Conservation (phyloP, 53 echinoderm and acorn worm species). For the Stichopus horrens region DNA sequence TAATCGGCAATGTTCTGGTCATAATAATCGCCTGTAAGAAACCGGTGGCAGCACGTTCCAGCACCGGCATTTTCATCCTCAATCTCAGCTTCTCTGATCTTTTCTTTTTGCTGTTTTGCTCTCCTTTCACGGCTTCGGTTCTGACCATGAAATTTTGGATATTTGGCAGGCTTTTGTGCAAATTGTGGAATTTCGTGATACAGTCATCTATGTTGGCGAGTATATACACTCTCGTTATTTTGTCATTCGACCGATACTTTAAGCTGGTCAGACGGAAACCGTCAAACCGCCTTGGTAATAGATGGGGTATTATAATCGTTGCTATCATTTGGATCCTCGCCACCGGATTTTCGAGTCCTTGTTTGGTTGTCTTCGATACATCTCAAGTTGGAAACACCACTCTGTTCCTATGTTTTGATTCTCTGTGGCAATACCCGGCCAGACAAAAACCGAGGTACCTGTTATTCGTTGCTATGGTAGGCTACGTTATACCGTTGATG, state of each 20-base stretch:
- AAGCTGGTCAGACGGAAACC: constrained; percentile 73
- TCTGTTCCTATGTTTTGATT: constrained; percentile 53
- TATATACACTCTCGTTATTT: constrained; percentile 83
- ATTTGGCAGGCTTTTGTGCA: constrained; percentile 73
- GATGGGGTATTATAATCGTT: constrained; percentile 50
- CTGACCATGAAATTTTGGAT: constrained; percentile 73
- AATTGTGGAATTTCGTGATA: constrained; percentile 61
- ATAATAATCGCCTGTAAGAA: constrained; percentile 71
- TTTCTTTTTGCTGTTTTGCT: constrained; percentile 67
- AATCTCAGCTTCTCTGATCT: constrained; percentile 82
- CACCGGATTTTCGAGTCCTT: constrained; percentile 61
- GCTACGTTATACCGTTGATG: constrained; percentile 69
- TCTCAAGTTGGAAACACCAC: background rate
- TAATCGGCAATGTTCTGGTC: constrained; percentile 76
- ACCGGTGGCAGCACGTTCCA: constrained; percentile 64
- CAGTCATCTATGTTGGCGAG: constrained; percentile 76
- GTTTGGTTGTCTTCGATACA: constrained; percentile 47
- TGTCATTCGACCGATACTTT: constrained; percentile 82
- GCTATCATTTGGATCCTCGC: constrained; percentile 64
- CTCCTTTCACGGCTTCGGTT: constrained; percentile 65
- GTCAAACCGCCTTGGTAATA: constrained; percentile 50
- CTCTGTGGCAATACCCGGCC: background rate
- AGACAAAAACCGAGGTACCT: constrained; percentile 34
- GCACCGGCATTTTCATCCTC: constrained; percentile 74
- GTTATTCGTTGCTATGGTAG: constrained; percentile 57